Evolutionary conservation across 2,888 invertebrate species (phyloP).

Genomic region (Dicranocentrus wangi): DNA sequence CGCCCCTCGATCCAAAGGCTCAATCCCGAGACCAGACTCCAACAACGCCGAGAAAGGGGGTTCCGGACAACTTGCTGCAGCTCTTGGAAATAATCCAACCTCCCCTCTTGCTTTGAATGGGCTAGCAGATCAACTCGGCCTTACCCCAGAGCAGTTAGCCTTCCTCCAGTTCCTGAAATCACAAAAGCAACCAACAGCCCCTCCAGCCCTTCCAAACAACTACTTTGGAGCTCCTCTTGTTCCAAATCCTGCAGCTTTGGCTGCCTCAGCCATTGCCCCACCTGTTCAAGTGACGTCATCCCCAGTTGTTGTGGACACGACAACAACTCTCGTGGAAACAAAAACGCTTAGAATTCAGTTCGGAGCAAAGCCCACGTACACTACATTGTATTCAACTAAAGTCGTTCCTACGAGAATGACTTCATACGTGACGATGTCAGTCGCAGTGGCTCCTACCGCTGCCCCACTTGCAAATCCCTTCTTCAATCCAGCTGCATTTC

Average conservation of each 20-base stretch:
- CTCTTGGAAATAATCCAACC: neutral
- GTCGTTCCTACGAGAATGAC: slow-evolving; percentile 88
- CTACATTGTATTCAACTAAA: slow-evolving; percentile 87
- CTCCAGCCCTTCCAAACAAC: slow-evolving; percentile 65
- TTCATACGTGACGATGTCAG: slow-evolving; percentile 87
- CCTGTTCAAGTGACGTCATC: slow-evolving; percentile 82
- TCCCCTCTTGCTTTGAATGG: slow-evolving; percentile 58
- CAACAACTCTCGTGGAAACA: slow-evolving; percentile 86
- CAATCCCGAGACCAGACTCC: slow-evolving; percentile 26
- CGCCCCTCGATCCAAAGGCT: slow-evolving; percentile 45
- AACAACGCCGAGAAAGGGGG: neutral
- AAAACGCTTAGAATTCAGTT: slow-evolving; percentile 89
- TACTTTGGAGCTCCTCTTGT: slow-evolving; percentile 75
- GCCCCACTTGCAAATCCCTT: slow-evolving; percentile 74
- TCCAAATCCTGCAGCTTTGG: slow-evolving; percentile 78
- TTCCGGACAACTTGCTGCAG: neutral
- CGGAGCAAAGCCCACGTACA: slow-evolving; percentile 91
- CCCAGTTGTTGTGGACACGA: slow-evolving; percentile 86
- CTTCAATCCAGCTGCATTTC: slow-evolving; percentile 68
- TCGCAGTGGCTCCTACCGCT: slow-evolving; percentile 82
- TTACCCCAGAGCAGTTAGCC: slow-evolving; percentile 72
- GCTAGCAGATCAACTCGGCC: slow-evolving; percentile 63
- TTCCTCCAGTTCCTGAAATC: slow-evolving; percentile 71
- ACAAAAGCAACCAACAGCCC: slow-evolving; percentile 76
- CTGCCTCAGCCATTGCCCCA: slow-evolving; percentile 78